Base-by-base conservation (phyloP, 2,797 vertebrate genomes). In the Lacerta bilineata region DNA sequence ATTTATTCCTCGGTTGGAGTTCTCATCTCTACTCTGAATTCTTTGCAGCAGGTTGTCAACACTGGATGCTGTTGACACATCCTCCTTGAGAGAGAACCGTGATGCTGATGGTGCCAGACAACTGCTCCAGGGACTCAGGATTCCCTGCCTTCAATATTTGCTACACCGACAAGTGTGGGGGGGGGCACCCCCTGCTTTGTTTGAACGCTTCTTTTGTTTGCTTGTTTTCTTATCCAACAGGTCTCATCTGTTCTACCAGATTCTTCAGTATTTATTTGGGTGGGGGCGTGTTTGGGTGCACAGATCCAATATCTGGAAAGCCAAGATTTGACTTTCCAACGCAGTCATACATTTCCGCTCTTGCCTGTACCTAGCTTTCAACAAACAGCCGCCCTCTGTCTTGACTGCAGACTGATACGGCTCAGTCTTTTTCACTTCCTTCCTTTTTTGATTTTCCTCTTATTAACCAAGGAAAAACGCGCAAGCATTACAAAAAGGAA, bases 201-300 rank as follows among this genome's bases (percentile, higher is more conserved):
- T 75, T 81, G 41, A 27, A 8, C 9, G n/a, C 1, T 74, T 23
- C 2, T 74, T 23, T 71, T 81, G 69, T 76, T 85, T 66, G 78
- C 55, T 81, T 85, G 88, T 80, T 75, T 89, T 80, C 88, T 23
- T 33, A 89, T 80, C 77, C 55, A 80, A 72, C 82, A 43, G 87
- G 75, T 74, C 66, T 85, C 88, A 80, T 85, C 77, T 89, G 83
- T 85, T 89, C 83, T 69, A 46, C 59, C 68, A 80, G 88, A 81
- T 75, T 85, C 27, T 71, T 29, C 61, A 23, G 23, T 18, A 18
- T 64, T 18, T 64, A 18, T 18, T 18, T 2, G 5, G 79, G 10
- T 4, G 78, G 3, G 17, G 0, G 78, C 0, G 43, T 43, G 43
- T 43, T 8, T 4, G 43, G 50, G 11, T 9, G 59, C 39, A 75